These are phyloP conservation scores for Neomonachus schauinslandi DNA, from an alignment of 2,113 vertebrate genomes.

Conservation along the genomic window DNA sequence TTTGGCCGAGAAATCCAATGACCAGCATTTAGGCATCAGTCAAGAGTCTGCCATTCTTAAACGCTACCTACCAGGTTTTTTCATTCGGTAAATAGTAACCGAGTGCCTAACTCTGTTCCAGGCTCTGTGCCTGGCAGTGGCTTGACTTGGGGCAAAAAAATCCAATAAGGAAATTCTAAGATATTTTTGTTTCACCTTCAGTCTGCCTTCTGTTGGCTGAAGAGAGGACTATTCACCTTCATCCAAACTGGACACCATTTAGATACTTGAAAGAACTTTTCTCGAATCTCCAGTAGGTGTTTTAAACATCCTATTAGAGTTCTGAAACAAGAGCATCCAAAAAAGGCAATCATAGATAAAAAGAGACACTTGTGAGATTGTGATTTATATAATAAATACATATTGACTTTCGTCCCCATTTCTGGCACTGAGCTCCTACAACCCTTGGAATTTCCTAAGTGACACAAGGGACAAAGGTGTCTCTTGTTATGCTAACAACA, in stretches of 20 bases:
- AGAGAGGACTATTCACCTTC: neutral
- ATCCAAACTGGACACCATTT: slow-evolving; percentile 8
- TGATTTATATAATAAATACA: neutral
- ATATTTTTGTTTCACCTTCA: neutral
- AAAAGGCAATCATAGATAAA: neutral
- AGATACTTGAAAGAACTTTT: slow-evolving; percentile 14
- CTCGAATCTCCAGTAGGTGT: neutral
- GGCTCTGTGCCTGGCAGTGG: neutral
- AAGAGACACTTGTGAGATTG: neutral
- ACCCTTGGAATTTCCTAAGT: neutral
- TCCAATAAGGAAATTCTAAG: neutral
- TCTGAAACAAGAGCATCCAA: neutral
- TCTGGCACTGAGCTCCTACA: neutral
- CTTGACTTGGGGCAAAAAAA: neutral
- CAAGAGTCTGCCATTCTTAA: neutral
- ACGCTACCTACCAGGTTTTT: neutral
- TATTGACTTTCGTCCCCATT: neutral
- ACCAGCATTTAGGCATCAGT: neutral
- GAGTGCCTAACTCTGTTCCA: neutral
- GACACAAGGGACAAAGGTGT: neutral
- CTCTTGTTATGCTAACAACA: neutral
- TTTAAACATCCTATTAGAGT: neutral
- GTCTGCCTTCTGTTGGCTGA: neutral
- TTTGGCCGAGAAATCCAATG: neutral
- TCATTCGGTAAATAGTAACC: neutral